Percentiles rank a stretch among this genome's conserved stretches.
phyloP scores from a whole-genome alignment of 2,888 invertebrate species.

The Drosophila mulleri region DNA sequence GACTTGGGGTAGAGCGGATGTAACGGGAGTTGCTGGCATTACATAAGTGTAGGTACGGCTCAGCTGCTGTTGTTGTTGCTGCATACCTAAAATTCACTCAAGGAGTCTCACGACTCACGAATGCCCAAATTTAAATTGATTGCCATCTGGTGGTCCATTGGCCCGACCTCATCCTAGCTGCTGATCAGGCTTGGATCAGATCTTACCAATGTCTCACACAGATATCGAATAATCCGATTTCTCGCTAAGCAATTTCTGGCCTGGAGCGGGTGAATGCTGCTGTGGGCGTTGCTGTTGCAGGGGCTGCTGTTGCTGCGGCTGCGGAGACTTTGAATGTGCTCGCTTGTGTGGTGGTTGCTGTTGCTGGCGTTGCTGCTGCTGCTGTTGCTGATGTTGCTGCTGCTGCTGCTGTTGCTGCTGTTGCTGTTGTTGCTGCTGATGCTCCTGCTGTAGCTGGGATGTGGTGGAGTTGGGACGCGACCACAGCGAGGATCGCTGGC shows the following conservation, averaged over 20 bases:
- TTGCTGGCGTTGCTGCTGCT: conserved; percentile 86
- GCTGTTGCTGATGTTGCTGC: conserved; percentile 87
- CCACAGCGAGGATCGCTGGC: conserved; percentile 90
- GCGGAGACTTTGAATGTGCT: conserved; percentile 73
- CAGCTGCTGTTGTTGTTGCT: conserved; percentile 53
- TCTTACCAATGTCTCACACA: conserved; percentile 86
- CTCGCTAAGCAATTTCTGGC: conserved; percentile 86
- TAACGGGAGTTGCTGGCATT: conserved; percentile 54
- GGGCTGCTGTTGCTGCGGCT: conserved; percentile 79
- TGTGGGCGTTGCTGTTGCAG: conserved; percentile 77
- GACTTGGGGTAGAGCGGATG: conserved; percentile 28
- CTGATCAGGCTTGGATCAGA: conserved; percentile 69
- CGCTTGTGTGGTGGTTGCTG: conserved; percentile 68
- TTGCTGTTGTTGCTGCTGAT: conserved; percentile 68
- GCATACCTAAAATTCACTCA: conserved; percentile 1
- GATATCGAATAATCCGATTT: conserved; percentile 91
- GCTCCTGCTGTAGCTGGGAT: conserved; percentile 81
- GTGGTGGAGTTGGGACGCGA: conserved; percentile 87
- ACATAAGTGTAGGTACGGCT: conserved; percentile 69
- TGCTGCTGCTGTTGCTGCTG: conserved; percentile 77
- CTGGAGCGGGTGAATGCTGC: conserved; percentile 84
- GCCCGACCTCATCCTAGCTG: conserved; percentile 60
- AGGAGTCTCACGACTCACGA: conserved; percentile 17
- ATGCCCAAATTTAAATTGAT: conserved; percentile 27
- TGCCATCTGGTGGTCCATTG: conserved; percentile 14